Percentiles rank a stretch among this genome's conserved stretches.
phyloP scores from a whole-genome alignment of 2,113 vertebrate species.

The Misgurnus mizolepis region DNA sequence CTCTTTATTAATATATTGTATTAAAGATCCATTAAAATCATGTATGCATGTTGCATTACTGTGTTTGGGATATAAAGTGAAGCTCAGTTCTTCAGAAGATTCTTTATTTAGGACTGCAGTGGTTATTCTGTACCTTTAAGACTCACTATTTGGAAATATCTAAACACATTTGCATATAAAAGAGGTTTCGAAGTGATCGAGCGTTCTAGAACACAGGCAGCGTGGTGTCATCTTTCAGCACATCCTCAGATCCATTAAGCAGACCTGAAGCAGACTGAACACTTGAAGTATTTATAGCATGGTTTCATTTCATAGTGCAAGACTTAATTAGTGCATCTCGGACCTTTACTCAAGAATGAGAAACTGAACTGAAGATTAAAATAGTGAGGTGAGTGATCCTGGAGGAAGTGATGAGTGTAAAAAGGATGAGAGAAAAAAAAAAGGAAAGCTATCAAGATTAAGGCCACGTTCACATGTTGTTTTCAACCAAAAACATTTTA shows the following conservation, averaged over 20 bases:
- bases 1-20: too few species aligned
- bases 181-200: neutral
- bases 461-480: too few species aligned
- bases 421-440: too few species aligned
- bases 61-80: too few species aligned
- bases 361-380: slow-evolving; percentile 2
- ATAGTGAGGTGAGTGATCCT: neutral
- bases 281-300: slow-evolving; percentile 52
- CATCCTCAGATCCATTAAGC: slow-evolving; percentile 60
- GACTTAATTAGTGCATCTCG: slow-evolving; percentile 58
- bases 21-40: too few species aligned
- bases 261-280: slow-evolving; percentile 52
- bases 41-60: too few species aligned
- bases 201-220: neutral
- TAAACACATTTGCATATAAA: slow-evolving; percentile 13
- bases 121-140: neutral
- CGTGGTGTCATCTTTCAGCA: neutral
- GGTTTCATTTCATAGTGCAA: slow-evolving; percentile 36
- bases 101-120: too few species aligned
- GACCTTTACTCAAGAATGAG: slow-evolving; percentile 7
- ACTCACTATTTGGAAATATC: neutral
- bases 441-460: too few species aligned
- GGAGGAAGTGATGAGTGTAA: too few species aligned
- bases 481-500: too few species aligned
- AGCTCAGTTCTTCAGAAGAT: too few species aligned